These are phyloP conservation scores for Caenorhabditis remanei DNA, from an alignment of 1,140 invertebrate species.

Conservation along the genomic window DNA sequence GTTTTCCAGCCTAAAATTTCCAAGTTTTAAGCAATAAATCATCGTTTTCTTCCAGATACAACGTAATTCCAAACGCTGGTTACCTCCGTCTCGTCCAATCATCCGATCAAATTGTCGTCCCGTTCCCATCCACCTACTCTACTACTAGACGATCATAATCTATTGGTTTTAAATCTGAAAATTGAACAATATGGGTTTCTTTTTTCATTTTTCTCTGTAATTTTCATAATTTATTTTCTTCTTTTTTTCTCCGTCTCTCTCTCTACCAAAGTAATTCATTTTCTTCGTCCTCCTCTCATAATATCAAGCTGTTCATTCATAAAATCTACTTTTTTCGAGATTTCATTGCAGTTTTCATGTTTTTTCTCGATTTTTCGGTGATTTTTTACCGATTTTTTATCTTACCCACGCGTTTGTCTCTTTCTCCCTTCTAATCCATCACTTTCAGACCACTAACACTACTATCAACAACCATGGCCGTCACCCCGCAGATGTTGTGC, in stretches of 20 bases:
- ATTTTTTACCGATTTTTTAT: too few species aligned
- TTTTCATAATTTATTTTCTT: conserved; percentile 12
- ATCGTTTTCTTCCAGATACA: conserved; percentile 95
- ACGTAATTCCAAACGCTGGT: conserved; percentile 98
- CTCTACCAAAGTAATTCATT: neutral
- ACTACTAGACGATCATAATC: conserved; percentile 52
- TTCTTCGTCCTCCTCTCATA: neutral
- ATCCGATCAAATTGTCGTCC: conserved; percentile 66
- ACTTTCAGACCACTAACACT: too few species aligned
- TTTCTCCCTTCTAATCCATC: too few species aligned
- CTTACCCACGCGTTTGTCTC: too few species aligned
- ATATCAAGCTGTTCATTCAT: neutral
- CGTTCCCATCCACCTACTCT: conserved; percentile 71
- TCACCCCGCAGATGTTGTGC: too few species aligned
- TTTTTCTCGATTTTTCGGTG: too few species aligned
- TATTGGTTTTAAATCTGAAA: neutral
- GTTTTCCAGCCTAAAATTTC: too few species aligned
- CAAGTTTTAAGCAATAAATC: conserved; percentile 86
- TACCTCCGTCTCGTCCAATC: conserved; percentile 70
- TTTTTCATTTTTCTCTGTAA: neutral
- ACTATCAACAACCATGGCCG: too few species aligned
- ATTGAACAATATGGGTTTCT: neutral
- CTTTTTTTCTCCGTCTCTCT: neutral
- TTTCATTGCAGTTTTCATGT: too few species aligned
- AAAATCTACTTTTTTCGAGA: too few species aligned